Evolutionary conservation across 2,797 vertebrate genomes (phyloP).

Genomic region (Tadarida brasiliensis): DNA sequence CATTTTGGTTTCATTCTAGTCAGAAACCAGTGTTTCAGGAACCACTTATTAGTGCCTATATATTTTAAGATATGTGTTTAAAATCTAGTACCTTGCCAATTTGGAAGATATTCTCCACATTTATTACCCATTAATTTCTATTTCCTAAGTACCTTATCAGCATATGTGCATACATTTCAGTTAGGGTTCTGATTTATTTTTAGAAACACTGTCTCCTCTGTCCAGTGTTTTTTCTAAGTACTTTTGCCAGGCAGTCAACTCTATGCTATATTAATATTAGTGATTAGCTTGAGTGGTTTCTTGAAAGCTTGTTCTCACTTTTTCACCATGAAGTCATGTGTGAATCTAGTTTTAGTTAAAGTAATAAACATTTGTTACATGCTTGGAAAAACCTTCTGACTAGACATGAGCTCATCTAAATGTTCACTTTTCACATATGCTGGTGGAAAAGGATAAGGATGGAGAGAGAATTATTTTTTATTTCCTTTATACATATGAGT

Average conservation of each 20-base stretch:
- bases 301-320: slow-evolving; percentile 82
- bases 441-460: slow-evolving; percentile 80
- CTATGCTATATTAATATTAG: slow-evolving; percentile 80
- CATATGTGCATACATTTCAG: slow-evolving; percentile 16
- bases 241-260: slow-evolving; percentile 57
- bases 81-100: background rate
- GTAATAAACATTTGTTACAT: slow-evolving; percentile 85
- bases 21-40: slow-evolving; percentile 39
- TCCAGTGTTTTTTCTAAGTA: background rate
- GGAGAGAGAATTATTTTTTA: slow-evolving; percentile 76
- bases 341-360: slow-evolving; percentile 83
- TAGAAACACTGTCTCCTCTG: slow-evolving; percentile 55
- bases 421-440: slow-evolving; percentile 81
- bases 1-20: slow-evolving; percentile 15
- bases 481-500: slow-evolving; percentile 80
- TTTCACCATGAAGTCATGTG: slow-evolving; percentile 84
- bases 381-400: slow-evolving; percentile 83
- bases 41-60: background rate
- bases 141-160: slow-evolving; percentile 60
- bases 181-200: slow-evolving; percentile 57
- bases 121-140: background rate
- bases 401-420: slow-evolving; percentile 85
- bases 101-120: slow-evolving; percentile 9
- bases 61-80: slow-evolving; percentile 50
- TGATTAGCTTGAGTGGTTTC: slow-evolving; percentile 82